A percentile compares a stretch with the other conserved stretches of the same genome.
These are phyloP conservation scores for Anguilla anguilla DNA, from an alignment of 2,797 vertebrate genomes.

Conservation along the genomic window DNA sequence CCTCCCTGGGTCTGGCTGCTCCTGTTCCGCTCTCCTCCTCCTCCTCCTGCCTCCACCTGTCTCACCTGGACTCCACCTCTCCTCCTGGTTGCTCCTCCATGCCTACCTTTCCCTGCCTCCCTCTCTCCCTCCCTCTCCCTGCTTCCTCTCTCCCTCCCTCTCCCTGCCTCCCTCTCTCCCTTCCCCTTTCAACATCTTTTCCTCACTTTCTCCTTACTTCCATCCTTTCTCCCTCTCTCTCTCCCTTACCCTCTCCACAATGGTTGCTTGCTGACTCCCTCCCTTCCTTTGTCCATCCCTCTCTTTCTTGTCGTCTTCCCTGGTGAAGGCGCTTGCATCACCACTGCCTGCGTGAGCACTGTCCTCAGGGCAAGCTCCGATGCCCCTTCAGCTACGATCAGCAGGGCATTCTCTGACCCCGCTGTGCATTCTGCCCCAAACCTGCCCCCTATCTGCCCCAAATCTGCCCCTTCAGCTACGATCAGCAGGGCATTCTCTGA, in stretches of 20 bases:
- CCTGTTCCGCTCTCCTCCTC: not conserved
- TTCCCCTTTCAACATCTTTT: too few species aligned
- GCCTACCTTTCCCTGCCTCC: not conserved
- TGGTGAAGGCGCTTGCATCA: not conserved
- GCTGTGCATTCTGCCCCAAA: not conserved
- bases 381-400: slow-evolving; percentile 58
- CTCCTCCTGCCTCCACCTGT: not conserved
- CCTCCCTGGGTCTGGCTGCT: slow-evolving; percentile 15
- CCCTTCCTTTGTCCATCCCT: not conserved
- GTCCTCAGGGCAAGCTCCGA: slow-evolving; percentile 56
- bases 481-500: slow-evolving; percentile 26
- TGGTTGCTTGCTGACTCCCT: too few species aligned
- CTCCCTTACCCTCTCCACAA: too few species aligned
- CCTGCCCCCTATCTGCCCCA: not conserved
- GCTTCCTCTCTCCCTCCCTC: too few species aligned
- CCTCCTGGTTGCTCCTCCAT: not conserved
- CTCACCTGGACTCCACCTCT: not conserved
- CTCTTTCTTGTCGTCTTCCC: not conserved
- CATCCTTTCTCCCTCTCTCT: not conserved
- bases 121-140: too few species aligned
- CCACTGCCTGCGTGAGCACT: slow-evolving; percentile 58
- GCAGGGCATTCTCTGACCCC: not conserved
- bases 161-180: too few species aligned
- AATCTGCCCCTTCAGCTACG: slow-evolving; percentile 43
- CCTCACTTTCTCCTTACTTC: too few species aligned